Conservation (phyloP, 1,140 invertebrate genomes). For the Orussus abietinus region DNA sequence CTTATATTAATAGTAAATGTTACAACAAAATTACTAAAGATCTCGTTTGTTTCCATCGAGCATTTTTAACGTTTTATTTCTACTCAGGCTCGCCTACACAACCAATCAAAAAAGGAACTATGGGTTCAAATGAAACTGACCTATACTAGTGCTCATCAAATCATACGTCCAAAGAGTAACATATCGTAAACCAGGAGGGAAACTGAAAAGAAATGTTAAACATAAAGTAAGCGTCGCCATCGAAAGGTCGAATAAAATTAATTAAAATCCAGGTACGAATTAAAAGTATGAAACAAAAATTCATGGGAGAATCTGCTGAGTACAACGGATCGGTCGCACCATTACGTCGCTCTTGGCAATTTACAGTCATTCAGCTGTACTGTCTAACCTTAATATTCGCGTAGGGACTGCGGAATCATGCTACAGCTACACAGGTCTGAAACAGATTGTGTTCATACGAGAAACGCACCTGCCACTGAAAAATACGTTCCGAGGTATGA, state of each 20-base stretch:
- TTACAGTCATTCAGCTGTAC: constrained; percentile 6
- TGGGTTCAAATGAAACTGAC: background rate
- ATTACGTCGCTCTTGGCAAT: constrained; percentile 3
- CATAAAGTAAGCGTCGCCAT: background rate
- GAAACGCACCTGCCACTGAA: background rate
- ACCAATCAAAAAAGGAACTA: background rate
- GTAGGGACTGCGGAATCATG: constrained; percentile 23
- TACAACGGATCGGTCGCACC: constrained; percentile 2
- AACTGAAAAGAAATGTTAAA: background rate
- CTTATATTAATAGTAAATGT: too few species aligned
- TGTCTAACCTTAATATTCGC: constrained; percentile 4
- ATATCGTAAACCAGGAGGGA: background rate
- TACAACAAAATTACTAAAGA: too few species aligned
- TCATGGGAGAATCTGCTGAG: too few species aligned
- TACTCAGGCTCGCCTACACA: background rate
- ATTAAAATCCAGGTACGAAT: too few species aligned
- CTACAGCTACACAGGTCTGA: constrained; percentile 27
- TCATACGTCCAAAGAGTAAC: background rate
- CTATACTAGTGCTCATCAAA: constrained; percentile 3
- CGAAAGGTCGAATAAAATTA: background rate
- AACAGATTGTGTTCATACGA: constrained; percentile 2
- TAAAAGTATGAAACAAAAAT: too few species aligned
- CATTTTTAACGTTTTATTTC: background rate
- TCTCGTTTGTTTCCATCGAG: background rate
- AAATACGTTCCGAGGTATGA: too few species aligned